A percentile compares a stretch with the other conserved stretches of the same genome.
Conservation (phyloP, 2,888 invertebrate genomes). For the Sipha maydis region DNA sequence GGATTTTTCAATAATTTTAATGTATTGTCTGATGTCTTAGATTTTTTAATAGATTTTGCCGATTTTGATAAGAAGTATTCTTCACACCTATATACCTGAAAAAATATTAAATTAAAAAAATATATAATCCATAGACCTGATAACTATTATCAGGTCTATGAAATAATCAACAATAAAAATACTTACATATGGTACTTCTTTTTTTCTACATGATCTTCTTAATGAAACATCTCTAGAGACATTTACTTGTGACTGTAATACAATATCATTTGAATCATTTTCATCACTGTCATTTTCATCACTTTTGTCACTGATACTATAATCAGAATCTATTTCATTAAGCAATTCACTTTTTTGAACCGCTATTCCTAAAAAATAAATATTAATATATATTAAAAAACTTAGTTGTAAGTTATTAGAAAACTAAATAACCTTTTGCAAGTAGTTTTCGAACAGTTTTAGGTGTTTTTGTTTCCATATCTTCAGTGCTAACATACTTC, state of each 20-base stretch:
- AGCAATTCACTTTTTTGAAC: slow-evolving; percentile 65
- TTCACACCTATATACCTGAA: slow-evolving; percentile 65
- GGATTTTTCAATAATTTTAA: slow-evolving; percentile 80
- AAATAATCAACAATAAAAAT: background rate
- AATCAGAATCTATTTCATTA: slow-evolving; percentile 64
- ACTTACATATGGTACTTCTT: slow-evolving; percentile 52
- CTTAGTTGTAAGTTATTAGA: background rate
- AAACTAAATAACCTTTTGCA: slow-evolving; percentile 63
- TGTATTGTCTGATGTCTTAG: slow-evolving; percentile 81
- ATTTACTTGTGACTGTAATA: background rate
- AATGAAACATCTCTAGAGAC: background rate
- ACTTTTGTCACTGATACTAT: slow-evolving; percentile 67
- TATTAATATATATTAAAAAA: background rate
- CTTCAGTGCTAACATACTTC: background rate
- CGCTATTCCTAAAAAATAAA: slow-evolving; percentile 64
- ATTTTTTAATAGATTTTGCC: slow-evolving; percentile 66
- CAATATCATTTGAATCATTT: slow-evolving; percentile 21
- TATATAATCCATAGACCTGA: slow-evolving; percentile 53
- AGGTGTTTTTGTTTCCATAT: slow-evolving; percentile 37
- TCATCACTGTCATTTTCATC: slow-evolving; percentile 64
- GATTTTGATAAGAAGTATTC: slow-evolving; percentile 68
- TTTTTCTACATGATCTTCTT: slow-evolving; percentile 49
- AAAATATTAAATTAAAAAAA: slow-evolving; percentile 13
- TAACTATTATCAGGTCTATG: too few species aligned
- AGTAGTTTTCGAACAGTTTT: slow-evolving; percentile 39